A percentile compares a stretch with the other conserved stretches of the same genome.
Evolutionary conservation across 2,888 invertebrate genomes (phyloP).

Genomic region (Blera fallax): DNA sequence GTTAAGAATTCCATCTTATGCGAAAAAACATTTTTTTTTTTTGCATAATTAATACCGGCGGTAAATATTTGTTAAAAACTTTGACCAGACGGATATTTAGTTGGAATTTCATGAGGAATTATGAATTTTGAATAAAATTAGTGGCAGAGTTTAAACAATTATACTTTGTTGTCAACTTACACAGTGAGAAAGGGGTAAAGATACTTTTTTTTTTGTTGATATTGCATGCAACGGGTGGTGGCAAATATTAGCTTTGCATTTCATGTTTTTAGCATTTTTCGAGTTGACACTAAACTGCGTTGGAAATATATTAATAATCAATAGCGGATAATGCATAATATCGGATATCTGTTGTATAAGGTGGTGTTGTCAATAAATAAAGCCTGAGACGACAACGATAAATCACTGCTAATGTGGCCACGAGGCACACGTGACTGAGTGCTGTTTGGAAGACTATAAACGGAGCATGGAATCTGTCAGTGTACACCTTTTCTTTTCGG

Average conservation of each 20-base stretch:
- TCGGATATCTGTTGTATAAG: background rate
- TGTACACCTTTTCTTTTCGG: background rate
- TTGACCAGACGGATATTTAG: background rate
- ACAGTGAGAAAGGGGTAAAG: background rate
- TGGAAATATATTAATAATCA: background rate
- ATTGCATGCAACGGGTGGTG: too few relatives aligned
- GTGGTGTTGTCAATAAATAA: background rate
- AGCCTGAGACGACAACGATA: background rate
- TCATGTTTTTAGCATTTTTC: background rate
- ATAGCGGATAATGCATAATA: background rate
- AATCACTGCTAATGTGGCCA: background rate
- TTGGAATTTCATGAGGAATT: background rate
- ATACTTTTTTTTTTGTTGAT: background rate
- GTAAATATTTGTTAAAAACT: constrained; percentile 18
- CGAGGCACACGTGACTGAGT: background rate
- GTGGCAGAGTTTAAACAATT: background rate
- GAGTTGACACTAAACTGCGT: background rate
- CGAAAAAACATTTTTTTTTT: background rate
- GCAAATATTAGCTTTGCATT: background rate
- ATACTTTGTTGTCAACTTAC: background rate
- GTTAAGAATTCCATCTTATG: background rate
- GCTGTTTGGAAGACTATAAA: background rate
- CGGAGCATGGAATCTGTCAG: background rate
- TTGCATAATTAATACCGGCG: background rate
- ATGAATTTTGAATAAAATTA: constrained; percentile 22